Conservation (phyloP, 1,140 invertebrate genomes). For the Spodoptera litura region DNA sequence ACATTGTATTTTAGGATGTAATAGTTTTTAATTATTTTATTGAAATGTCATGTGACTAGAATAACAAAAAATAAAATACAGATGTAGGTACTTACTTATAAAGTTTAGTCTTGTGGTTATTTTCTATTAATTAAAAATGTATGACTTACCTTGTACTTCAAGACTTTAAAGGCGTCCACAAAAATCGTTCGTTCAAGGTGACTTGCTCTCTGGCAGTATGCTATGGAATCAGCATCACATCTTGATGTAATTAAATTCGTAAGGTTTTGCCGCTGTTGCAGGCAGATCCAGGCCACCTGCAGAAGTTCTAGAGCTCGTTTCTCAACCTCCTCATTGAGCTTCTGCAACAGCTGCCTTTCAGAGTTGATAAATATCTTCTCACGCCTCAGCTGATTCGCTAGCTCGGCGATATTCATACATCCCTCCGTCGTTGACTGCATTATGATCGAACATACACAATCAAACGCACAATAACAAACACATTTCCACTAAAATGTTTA, state of each 20-base stretch:
- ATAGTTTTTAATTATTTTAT: no score
- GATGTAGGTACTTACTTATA: background rate
- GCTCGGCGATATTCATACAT: conserved; percentile 81
- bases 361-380: conserved; percentile 85
- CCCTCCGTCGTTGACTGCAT: conserved; percentile 83
- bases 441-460: conserved; percentile 63
- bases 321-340: conserved; percentile 83
- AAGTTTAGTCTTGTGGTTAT: background rate
- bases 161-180: conserved; percentile 94
- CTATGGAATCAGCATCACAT: conserved; percentile 90
- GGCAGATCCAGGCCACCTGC: conserved; percentile 95
- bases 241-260: conserved; percentile 92
- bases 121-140: background rate
- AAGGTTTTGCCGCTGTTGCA: conserved; percentile 94
- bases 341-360: conserved; percentile 81
- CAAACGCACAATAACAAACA: conserved; percentile 59
- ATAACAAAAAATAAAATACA: background rate
- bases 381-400: conserved; percentile 79
- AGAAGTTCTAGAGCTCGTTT: conserved; percentile 78
- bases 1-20: no score
- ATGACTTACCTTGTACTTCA: conserved; percentile 90
- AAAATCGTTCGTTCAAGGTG: conserved; percentile 93
- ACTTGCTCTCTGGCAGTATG: conserved; percentile 92
- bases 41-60: no score
- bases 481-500: conserved; percentile 63